A percentile compares a stretch with the other conserved stretches of the same genome.
phyloP scores from a whole-genome alignment of 2,113 vertebrate species.

The Equus quagga region DNA sequence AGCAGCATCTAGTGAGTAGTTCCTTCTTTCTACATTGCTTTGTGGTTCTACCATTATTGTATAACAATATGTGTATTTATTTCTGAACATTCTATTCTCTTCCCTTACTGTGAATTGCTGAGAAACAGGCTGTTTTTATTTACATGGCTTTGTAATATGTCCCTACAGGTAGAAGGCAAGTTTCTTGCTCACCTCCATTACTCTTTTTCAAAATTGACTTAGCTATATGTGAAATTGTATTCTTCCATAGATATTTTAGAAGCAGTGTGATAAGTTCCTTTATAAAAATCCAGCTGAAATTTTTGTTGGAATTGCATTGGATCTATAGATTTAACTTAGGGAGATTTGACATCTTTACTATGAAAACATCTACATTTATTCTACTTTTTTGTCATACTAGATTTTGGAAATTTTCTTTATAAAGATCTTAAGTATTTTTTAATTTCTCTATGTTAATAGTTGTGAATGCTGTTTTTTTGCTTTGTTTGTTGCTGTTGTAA shows the following conservation, averaged over 20 bases:
- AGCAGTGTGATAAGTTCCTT: not conserved
- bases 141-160: not conserved
- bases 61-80: not conserved
- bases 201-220: not conserved
- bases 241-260: not conserved
- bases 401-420: not conserved
- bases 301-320: slow-evolving; percentile 6
- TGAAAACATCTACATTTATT: not conserved
- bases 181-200: not conserved
- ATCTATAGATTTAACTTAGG: not conserved
- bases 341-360: not conserved
- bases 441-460: not conserved
- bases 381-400: not conserved
- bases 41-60: not conserved
- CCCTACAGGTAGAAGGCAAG: not conserved
- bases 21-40: not conserved
- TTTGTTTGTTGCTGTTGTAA: not conserved
- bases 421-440: not conserved
- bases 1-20: not conserved
- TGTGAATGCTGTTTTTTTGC: not conserved
- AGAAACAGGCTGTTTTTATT: not conserved
- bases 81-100: not conserved
- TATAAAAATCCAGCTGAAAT: not conserved
- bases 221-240: not conserved
- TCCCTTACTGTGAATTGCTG: not conserved